phyloP scores from a whole-genome alignment of 2,888 invertebrate genomes.

The Phyllotreta striolata region DNA sequence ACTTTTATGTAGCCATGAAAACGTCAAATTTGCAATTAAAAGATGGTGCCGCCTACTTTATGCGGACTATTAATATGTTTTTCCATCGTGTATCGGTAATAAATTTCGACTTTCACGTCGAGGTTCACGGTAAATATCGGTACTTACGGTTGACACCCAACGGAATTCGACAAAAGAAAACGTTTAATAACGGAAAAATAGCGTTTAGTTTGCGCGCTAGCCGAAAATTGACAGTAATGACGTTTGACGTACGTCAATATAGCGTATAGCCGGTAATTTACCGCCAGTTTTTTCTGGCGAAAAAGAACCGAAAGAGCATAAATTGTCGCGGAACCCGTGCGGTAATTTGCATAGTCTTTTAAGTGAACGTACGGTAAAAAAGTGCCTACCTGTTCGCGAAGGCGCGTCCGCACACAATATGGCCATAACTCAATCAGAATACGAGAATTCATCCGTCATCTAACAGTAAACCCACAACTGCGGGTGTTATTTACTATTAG shows the following conservation, averaged over 20 bases:
- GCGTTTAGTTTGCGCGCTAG: too few relatives aligned
- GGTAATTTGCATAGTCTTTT: constrained; percentile 43
- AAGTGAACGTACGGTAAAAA: constrained; percentile 32
- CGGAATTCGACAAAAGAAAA: constrained; percentile 3
- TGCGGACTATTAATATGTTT: constrained; percentile 37
- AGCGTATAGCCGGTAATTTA: neutral
- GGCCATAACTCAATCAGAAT: constrained; percentile 45
- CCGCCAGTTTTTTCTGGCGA: neutral
- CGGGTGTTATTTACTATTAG: constrained; percentile 46
- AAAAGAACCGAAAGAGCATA: constrained; percentile 24
- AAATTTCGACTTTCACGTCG: constrained; percentile 34
- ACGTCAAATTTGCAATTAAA: constrained; percentile 41
- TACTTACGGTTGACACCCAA: constrained; percentile 19
- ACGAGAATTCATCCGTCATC: constrained; percentile 47
- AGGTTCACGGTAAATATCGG: constrained; percentile 22
- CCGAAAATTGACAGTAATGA: too few relatives aligned
- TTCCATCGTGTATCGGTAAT: constrained; percentile 35
- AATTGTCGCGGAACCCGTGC: constrained; percentile 41
- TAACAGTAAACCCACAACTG: constrained; percentile 45
- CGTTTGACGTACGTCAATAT: too few relatives aligned
- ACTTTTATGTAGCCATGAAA: constrained; percentile 38
- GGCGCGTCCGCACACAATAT: constrained; percentile 43
- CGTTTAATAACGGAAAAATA: too few relatives aligned
- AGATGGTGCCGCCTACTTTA: constrained; percentile 38
- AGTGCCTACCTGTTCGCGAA: constrained; percentile 32